phyloP scores from a whole-genome alignment of 2,113 vertebrate genomes.

The Cavia aperea region DNA sequence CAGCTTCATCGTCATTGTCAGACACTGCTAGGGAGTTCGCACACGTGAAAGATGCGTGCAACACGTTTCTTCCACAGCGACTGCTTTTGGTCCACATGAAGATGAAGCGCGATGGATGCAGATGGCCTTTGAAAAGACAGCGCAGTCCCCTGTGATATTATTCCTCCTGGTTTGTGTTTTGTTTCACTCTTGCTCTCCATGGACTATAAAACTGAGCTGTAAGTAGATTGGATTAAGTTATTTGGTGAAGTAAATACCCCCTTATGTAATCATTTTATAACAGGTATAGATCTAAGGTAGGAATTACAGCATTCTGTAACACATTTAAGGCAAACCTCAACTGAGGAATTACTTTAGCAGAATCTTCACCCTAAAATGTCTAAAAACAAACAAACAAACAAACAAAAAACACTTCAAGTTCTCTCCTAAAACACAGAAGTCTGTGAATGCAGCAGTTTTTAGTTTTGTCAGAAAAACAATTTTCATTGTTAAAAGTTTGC shows the following conservation, averaged over 20 bases:
- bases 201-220: background rate
- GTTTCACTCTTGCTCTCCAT: background rate
- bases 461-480: background rate
- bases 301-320: background rate
- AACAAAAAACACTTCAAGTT: background rate
- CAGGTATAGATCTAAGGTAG: background rate
- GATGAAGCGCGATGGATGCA: background rate
- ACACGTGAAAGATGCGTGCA: background rate
- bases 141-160: background rate
- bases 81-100: background rate
- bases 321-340: background rate
- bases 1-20: background rate
- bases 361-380: background rate
- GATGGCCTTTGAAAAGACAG: background rate
- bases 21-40: background rate
- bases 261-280: background rate
- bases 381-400: background rate
- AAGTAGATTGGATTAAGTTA: background rate
- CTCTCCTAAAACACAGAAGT: background rate
- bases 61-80: background rate
- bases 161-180: background rate
- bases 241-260: background rate
- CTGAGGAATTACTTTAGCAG: background rate
- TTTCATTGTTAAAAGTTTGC: background rate
- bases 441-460: background rate